Evolutionary conservation across 1,140 invertebrate genomes (phyloP), one percentile per base, ranked within the genome.

Genomic region (Leptestheria dahalacensis): DNA sequence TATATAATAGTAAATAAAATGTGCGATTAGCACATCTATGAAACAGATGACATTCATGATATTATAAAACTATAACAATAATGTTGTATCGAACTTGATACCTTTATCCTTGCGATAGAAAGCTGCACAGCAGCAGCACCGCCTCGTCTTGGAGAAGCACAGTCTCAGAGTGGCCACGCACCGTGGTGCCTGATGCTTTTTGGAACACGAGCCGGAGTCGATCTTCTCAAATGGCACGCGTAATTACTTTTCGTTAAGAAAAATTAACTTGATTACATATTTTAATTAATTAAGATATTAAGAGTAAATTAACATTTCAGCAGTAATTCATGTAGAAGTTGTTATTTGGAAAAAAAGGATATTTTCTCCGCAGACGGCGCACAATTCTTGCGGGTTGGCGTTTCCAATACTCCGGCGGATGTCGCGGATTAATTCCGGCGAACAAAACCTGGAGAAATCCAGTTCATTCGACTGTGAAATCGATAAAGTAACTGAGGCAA

Each of bases 101-200:
- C 58, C 58, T 15, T 23, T 33, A 50, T 60, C 58, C 29, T 50
- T 48, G 23, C 51, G 58, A 21, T 60, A 60, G 28, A 28, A 49
- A 21, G 28, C 48, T 52, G 29, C 28, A 21, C 58, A 60, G 24
- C 28, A 52, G 21, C 25, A 49, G 25, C 58, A 60, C 20, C 48
- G 25, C 0, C 26, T n/a, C 1, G 58, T 50, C 12, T 41, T 24
- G 11, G 33, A 23, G 15, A 41, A 51, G 21, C 58, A 60, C 24
- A 49, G 49, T 51, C 58, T 10, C 20, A 60, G 51, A 24, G 48
- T 50, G 3, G 49, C 58, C 1, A 18, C 47, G 23, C 58, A 60
- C 24, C 58, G 58, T 20, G 28, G 49, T 2, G 51, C 49, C 12
- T 2, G 15, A 41, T 60, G 58, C 12, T 29, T 49, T 18, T 41